Percentiles rank a stretch among this genome's conserved stretches.
These are phyloP conservation scores for Crypturellus tataupa DNA, from an alignment of 2,797 vertebrate species.

Conservation along the genomic window DNA sequence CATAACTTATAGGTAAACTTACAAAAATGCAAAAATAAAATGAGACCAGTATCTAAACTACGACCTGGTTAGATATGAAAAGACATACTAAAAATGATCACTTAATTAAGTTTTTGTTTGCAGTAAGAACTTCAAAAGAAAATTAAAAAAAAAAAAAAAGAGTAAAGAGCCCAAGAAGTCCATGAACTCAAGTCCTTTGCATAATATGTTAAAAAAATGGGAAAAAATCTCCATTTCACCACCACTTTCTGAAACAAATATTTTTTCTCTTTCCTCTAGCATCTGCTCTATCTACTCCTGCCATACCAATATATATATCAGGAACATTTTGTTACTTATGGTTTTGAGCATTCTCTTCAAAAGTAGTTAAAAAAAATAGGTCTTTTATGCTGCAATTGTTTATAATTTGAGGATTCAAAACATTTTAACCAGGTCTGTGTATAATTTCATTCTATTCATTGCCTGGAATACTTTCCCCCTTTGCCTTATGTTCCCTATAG, in stretches of 20 bases:
- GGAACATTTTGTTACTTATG: neutral
- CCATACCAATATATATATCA: neutral
- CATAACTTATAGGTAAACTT: neutral
- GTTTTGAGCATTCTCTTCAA: neutral
- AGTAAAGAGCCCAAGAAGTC: neutral
- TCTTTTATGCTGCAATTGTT: neutral
- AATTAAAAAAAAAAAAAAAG: neutral
- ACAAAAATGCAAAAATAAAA: neutral
- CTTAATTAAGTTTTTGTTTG: neutral
- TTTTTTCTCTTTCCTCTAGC: neutral
- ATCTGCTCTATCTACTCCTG: neutral
- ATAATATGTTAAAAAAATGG: neutral
- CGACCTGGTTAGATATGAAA: neutral
- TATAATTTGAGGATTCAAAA: neutral
- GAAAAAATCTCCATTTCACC: neutral
- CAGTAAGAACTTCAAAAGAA: neutral
- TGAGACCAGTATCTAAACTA: neutral
- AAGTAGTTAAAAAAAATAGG: neutral
- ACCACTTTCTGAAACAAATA: neutral
- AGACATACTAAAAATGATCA: neutral
- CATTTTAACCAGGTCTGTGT: neutral
- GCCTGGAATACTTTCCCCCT: neutral
- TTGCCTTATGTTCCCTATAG: neutral
- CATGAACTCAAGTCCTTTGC: neutral
- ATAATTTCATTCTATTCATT: neutral